Conservation (phyloP, 2,888 invertebrate species). For the Cyclophora albipunctata region DNA sequence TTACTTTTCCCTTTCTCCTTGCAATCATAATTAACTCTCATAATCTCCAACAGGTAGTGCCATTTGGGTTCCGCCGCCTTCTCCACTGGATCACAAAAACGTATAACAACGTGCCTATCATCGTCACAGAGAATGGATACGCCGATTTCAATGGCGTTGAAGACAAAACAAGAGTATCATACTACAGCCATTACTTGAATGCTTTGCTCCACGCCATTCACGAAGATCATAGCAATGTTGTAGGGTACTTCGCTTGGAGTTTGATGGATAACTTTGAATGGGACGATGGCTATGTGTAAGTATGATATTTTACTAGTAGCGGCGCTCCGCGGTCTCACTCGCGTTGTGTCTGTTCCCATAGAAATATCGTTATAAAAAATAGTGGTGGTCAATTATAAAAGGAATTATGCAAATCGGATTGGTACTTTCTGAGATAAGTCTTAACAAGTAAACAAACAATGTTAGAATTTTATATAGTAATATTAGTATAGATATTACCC, state of each 20-base stretch:
- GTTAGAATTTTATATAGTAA: too few species aligned
- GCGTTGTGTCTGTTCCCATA: background rate
- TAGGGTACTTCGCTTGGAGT: constrained; percentile 87
- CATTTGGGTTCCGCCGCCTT: constrained; percentile 74
- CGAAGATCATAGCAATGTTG: constrained; percentile 77
- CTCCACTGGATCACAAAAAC: constrained; percentile 71
- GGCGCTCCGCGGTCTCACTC: too few species aligned
- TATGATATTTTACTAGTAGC: constrained; percentile 17
- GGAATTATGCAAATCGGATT: too few species aligned
- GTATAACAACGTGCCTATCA: constrained; percentile 69
- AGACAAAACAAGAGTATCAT: constrained; percentile 72
- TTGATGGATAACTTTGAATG: constrained; percentile 91
- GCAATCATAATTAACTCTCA: too few species aligned
- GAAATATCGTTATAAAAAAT: background rate
- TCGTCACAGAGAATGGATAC: constrained; percentile 74
- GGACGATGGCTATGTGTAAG: constrained; percentile 84
- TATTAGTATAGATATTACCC: too few species aligned
- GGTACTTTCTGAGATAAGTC: too few species aligned
- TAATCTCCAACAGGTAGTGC: constrained; percentile 59
- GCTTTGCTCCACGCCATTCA: constrained; percentile 66
- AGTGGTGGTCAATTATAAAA: too few species aligned
- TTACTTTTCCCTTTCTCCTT: too few species aligned
- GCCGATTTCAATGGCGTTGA: constrained; percentile 70
- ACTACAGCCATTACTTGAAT: constrained; percentile 71
- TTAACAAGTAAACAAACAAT: too few species aligned